Evolutionary conservation across 2,113 vertebrate species (phyloP).

Genomic region (Lagopus muta): DNA sequence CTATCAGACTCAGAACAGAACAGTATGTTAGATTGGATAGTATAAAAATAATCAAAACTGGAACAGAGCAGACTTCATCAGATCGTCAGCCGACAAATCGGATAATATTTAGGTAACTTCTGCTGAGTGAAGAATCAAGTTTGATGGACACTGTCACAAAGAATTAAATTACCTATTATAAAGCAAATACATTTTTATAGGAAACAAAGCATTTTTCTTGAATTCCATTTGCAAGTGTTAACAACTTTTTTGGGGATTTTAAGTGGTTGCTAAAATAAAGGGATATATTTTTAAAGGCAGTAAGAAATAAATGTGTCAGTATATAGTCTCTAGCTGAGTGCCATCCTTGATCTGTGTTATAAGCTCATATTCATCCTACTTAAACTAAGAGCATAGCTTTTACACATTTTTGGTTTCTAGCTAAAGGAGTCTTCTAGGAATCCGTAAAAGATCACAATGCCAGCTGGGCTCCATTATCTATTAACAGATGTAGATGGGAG

Average conservation of each 20-base stretch:
- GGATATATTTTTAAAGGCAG: neutral
- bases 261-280: neutral
- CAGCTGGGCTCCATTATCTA: neutral
- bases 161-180: neutral
- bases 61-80: neutral
- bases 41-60: neutral
- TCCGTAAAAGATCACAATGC: neutral
- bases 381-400: neutral
- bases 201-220: neutral
- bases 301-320: neutral
- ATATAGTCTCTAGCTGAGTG: neutral
- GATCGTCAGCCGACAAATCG: neutral
- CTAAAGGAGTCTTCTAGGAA: neutral
- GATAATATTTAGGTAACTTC: neutral
- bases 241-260: neutral
- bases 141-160: neutral
- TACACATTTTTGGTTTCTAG: neutral
- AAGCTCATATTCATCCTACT: neutral
- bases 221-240: neutral
- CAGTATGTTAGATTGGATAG: neutral
- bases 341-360: neutral
- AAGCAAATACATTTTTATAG: neutral
- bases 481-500: neutral
- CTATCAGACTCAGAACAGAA: conserved; percentile 3
- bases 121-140: neutral